A percentile compares a stretch with the other conserved stretches of the same genome.
Evolutionary conservation across 2,113 vertebrate species (phyloP).

Genomic region (Perognathus longimembris): DNA sequence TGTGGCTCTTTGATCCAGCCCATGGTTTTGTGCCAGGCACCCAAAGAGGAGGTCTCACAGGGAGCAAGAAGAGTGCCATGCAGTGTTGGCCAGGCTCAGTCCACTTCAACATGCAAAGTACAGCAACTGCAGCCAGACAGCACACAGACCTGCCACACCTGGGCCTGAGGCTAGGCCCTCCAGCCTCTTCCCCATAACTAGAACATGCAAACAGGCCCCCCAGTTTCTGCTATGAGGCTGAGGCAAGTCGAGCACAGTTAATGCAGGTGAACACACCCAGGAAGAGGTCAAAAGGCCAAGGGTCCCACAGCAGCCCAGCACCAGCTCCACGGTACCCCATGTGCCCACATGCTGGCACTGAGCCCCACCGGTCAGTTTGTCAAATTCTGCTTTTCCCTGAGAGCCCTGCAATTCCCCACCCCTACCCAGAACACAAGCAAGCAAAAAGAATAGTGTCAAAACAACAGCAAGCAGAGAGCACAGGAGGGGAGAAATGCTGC

Average conservation of each 20-base stretch:
- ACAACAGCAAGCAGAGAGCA: not conserved
- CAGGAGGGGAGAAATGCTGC: conserved; percentile 16
- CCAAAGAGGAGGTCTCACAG: not conserved
- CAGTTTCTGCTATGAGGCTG: not conserved
- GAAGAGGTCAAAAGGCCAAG: not conserved
- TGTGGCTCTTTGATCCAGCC: not conserved
- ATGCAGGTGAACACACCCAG: not conserved
- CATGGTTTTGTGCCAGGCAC: not conserved
- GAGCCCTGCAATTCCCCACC: not conserved
- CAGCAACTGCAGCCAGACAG: not conserved
- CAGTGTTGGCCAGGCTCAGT: not conserved
- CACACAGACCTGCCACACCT: not conserved
- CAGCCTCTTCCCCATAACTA: not conserved
- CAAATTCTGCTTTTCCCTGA: conserved; percentile 21
- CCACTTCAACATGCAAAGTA: not conserved
- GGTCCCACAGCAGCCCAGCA: not conserved
- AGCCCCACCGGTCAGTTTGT: not conserved
- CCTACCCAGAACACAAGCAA: conserved; percentile 52
- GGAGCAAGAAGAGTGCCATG: not conserved
- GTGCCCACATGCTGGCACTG: not conserved
- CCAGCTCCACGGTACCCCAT: not conserved
- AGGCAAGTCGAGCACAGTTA: not conserved
- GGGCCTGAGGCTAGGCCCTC: not conserved
- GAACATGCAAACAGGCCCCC: not conserved
- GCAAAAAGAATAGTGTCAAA: not conserved